Evolutionary conservation across 2,113 vertebrate genomes (phyloP).

Genomic region (Coreoperca whiteheadi): DNA sequence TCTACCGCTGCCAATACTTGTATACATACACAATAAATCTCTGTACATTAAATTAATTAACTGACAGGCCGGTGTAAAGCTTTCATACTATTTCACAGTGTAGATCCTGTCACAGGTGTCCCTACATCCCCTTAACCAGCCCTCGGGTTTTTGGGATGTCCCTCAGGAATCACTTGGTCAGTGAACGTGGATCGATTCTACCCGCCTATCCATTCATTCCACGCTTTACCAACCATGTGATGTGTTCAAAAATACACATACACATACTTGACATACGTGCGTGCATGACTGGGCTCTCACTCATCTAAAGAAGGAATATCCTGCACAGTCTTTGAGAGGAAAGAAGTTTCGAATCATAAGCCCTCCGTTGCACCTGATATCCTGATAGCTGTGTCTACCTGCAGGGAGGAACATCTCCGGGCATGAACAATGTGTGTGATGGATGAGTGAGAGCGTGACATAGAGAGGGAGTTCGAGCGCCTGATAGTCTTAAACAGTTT

Average conservation of each 20-base stretch:
- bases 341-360: constrained; percentile 7
- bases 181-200: constrained; percentile 74
- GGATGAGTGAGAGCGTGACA: constrained; percentile 10
- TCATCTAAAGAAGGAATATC: constrained; percentile 16
- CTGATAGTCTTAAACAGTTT: not conserved
- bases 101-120: constrained; percentile 20
- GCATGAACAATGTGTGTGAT: constrained; percentile 23
- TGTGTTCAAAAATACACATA: constrained; percentile 68
- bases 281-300: constrained; percentile 45
- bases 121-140: constrained; percentile 3
- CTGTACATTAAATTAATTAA: not conserved
- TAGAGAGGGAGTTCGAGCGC: not conserved
- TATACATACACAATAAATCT: not conserved
- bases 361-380: constrained; percentile 9
- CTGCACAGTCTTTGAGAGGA: constrained; percentile 14
- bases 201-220: constrained; percentile 67
- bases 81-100: not conserved
- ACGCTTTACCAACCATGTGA: constrained; percentile 85
- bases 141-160: constrained; percentile 48
- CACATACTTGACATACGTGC: constrained; percentile 41
- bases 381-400: constrained; percentile 34
- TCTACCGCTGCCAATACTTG: not conserved
- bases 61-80: not conserved
- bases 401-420: not conserved
- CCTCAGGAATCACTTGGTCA: constrained; percentile 63